phyloP scores from a whole-genome alignment of 2,888 invertebrate species.

The Lochmaea crataegi region DNA sequence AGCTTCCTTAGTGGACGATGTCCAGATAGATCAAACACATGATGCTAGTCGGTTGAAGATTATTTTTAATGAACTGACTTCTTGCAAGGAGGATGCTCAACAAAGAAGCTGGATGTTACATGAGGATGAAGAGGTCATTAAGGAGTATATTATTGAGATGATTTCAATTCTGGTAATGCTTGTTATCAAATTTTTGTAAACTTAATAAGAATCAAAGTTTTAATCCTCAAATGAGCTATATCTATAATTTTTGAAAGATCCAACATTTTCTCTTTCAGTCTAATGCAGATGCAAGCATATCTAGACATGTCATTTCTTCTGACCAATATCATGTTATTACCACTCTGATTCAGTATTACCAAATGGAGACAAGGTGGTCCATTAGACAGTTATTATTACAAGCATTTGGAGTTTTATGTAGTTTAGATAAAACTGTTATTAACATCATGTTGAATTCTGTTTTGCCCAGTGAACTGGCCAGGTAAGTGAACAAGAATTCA shows the following conservation, averaged over 20 bases:
- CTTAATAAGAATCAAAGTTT: background rate
- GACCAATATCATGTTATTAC: slow-evolving; percentile 87
- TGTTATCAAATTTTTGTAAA: slow-evolving; percentile 3
- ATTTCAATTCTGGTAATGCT: slow-evolving; percentile 82
- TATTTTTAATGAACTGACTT: slow-evolving; percentile 85
- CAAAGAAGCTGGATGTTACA: slow-evolving; percentile 96
- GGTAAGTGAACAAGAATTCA: slow-evolving; percentile 65
- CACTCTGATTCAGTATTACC: slow-evolving; percentile 91
- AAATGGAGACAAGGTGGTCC: slow-evolving; percentile 93
- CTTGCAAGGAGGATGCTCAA: slow-evolving; percentile 94
- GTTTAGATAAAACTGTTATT: slow-evolving; percentile 83
- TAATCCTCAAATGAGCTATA: too few relatives aligned
- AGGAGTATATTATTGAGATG: slow-evolving; percentile 84
- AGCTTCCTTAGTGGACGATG: slow-evolving; percentile 71
- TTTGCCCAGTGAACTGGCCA: slow-evolving; percentile 90
- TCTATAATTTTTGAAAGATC: too few relatives aligned
- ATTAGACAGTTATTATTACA: slow-evolving; percentile 84
- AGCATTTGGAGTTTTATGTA: slow-evolving; percentile 90
- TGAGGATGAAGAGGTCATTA: slow-evolving; percentile 91
- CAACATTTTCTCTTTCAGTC: slow-evolving; percentile 70
- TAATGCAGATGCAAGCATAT: slow-evolving; percentile 91
- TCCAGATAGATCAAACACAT: slow-evolving; percentile 81
- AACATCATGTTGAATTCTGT: slow-evolving; percentile 88
- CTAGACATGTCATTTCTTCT: slow-evolving; percentile 83
- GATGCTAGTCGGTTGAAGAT: slow-evolving; percentile 86